Evolutionary conservation across 64 coral and sea anemone genomes (phyloP).

Genomic region (Catalaphyllia jardinei): DNA sequence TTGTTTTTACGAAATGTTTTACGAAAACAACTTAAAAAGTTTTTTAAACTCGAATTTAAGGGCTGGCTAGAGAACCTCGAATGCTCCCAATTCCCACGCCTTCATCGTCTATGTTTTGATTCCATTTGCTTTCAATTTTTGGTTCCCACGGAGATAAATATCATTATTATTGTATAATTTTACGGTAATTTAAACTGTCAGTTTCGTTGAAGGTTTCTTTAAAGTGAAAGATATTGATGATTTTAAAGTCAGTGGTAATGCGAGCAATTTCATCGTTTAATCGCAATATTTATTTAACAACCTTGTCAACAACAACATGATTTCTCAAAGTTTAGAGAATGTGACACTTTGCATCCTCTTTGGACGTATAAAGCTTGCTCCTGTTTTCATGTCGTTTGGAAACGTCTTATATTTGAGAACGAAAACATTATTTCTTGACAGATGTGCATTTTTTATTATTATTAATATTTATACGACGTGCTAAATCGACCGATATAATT

Average conservation of each 20-base stretch:
- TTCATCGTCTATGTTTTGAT: not conserved
- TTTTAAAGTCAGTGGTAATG: not conserved
- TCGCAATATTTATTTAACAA: too few relatives aligned
- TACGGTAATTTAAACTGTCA: not conserved
- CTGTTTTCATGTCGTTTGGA: not conserved
- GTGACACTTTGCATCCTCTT: not conserved
- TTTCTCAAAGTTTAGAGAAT: too few relatives aligned
- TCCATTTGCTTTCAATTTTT: not conserved
- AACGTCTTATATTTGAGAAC: not conserved
- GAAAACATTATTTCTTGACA: not conserved
- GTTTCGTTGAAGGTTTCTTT: not conserved
- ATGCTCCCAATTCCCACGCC: conserved; percentile 23
- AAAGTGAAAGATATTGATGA: not conserved
- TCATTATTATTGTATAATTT: not conserved
- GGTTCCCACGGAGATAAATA: conserved; percentile 30
- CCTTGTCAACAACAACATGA: too few relatives aligned
- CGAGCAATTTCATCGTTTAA: too few relatives aligned
- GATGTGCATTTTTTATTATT: not conserved
- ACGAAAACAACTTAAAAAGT: too few relatives aligned
- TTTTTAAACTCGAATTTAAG: not conserved
- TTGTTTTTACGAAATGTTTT: too few relatives aligned
- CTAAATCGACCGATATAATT: conserved; percentile 5
- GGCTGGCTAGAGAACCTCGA: not conserved
- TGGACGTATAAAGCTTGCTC: not conserved
- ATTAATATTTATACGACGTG: not conserved